Percentiles rank a stretch among this genome's conserved stretches.
phyloP scores from a whole-genome alignment of 2,113 vertebrate genomes.

The Lophochroa leadbeateri region DNA sequence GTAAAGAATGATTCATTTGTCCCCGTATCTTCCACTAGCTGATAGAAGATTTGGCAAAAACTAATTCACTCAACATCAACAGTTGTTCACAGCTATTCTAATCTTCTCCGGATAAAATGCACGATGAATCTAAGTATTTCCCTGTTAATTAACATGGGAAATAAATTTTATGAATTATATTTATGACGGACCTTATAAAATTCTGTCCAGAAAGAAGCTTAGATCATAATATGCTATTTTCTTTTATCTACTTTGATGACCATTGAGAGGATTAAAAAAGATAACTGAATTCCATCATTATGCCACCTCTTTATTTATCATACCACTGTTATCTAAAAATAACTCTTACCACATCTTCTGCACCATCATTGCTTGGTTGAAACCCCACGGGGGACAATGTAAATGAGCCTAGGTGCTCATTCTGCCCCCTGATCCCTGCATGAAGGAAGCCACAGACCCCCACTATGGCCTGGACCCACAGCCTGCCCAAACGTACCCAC shows the following conservation, averaged over 20 bases:
- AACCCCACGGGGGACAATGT: rapidly evolving
- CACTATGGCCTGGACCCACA: rapidly evolving
- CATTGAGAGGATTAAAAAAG: neutral
- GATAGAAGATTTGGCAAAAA: neutral
- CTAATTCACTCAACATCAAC: neutral
- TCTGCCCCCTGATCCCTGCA: rapidly evolving
- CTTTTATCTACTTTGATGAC: neutral
- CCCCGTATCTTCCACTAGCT: neutral
- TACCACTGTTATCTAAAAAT: neutral
- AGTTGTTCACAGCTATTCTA: neutral
- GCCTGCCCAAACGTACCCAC: rapidly evolving
- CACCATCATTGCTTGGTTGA: neutral
- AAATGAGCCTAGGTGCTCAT: rapidly evolving
- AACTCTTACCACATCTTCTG: neutral
- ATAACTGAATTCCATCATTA: neutral
- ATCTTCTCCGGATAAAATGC: neutral
- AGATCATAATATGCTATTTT: neutral
- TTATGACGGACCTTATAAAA: neutral
- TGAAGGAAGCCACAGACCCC: rapidly evolving
- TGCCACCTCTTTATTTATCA: neutral
- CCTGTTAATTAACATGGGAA: neutral
- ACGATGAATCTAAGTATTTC: neutral
- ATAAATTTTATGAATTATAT: neutral
- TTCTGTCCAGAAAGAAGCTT: neutral
- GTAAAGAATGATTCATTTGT: neutral